Evolutionary conservation across 2,888 invertebrate species (phyloP).

Genomic region (Chloroclysta siterata): DNA sequence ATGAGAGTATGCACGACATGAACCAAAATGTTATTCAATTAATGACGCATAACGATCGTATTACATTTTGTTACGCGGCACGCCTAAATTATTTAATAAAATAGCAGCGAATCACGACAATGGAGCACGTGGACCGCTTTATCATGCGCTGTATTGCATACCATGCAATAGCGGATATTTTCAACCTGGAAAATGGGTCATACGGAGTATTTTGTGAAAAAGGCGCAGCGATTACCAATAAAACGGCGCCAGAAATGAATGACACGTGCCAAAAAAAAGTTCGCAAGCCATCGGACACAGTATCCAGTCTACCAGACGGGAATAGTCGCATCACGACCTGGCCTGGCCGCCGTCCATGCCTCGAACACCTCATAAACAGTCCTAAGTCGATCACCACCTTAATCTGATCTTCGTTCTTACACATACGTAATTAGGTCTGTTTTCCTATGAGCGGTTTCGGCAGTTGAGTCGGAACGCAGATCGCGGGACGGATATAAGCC

Average conservation of each 20-base stretch:
- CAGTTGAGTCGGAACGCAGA: constrained; percentile 54
- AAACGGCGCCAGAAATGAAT: constrained; percentile 69
- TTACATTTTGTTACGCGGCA: constrained; percentile 54
- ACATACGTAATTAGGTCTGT: constrained; percentile 57
- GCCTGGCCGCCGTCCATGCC: constrained; percentile 81
- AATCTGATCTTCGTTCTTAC: constrained; percentile 66
- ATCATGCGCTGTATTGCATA: constrained; percentile 33
- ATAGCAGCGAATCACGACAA: constrained; percentile 47
- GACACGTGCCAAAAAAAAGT: constrained; percentile 69
- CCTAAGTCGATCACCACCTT: constrained; percentile 57
- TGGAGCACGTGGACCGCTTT: constrained; percentile 45
- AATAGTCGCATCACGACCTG: constrained; percentile 81
- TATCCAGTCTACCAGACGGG: constrained; percentile 78
- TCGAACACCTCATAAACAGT: constrained; percentile 55
- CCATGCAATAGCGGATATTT: constrained; percentile 37
- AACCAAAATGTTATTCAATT: constrained; percentile 58
- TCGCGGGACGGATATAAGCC: constrained; percentile 71
- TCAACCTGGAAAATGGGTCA: constrained; percentile 28
- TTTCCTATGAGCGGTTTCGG: constrained; percentile 51
- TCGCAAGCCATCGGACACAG: constrained; percentile 68
- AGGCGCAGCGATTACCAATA: constrained; percentile 45
- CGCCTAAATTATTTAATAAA: constrained; percentile 48
- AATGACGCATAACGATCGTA: constrained; percentile 57
- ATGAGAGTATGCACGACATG: constrained; percentile 36
- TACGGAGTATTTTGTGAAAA: constrained; percentile 21